phyloP scores from a whole-genome alignment of 2,888 invertebrate species.

The Venustoraphidia nigricollis region DNA sequence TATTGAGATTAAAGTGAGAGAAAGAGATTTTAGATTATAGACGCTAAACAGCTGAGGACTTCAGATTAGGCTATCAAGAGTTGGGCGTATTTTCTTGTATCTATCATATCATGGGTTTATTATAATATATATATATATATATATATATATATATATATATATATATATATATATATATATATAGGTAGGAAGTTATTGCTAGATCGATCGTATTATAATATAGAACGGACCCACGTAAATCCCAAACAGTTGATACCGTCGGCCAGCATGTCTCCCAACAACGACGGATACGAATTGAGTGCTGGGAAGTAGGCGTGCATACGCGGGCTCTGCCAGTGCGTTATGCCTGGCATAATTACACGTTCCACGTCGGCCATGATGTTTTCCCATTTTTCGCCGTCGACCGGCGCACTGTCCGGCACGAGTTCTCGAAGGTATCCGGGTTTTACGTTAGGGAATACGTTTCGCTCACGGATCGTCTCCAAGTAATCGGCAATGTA shows the following conservation, averaged over 20 bases:
- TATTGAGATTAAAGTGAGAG: too few relatives aligned
- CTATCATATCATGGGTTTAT: too few relatives aligned
- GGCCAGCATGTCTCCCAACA: constrained; percentile 90
- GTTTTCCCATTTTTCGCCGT: constrained; percentile 79
- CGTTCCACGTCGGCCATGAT: constrained; percentile 87
- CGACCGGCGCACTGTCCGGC: constrained; percentile 72
- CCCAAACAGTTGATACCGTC: constrained; percentile 89
- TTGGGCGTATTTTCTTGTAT: too few relatives aligned
- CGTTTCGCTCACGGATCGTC: constrained; percentile 74
- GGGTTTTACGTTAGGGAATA: constrained; percentile 87
- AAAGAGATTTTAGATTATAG: too few relatives aligned
- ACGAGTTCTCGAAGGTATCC: constrained; percentile 81
- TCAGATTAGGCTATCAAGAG: too few relatives aligned
- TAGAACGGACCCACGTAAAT: constrained; percentile 80
- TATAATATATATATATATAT: too few relatives aligned
- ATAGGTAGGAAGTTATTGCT: too few relatives aligned
- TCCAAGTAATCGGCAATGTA: constrained; percentile 95
- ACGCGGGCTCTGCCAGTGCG: constrained; percentile 93
- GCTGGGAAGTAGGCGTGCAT: constrained; percentile 99
- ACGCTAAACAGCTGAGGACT: too few relatives aligned
- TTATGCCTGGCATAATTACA: constrained; percentile 95
- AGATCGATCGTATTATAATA: too few relatives aligned
- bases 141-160: too few relatives aligned
- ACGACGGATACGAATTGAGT: constrained; percentile 81
- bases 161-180: too few relatives aligned